These are phyloP conservation scores for Zoanthus sansibaricus DNA, from an alignment of 92 coral and sea anemone species.

Conservation along the genomic window DNA sequence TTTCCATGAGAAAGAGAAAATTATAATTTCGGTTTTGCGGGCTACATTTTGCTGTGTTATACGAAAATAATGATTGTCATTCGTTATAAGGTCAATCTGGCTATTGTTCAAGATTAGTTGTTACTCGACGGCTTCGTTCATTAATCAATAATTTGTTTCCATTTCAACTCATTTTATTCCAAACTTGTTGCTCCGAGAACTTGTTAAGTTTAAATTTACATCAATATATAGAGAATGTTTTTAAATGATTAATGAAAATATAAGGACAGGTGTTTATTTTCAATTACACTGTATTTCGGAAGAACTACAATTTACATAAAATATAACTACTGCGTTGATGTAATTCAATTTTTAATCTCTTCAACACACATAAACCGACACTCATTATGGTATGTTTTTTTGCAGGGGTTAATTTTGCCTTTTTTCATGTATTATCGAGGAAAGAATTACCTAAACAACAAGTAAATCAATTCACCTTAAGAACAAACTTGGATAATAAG, in stretches of 20 bases:
- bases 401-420: neutral
- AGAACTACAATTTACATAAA: neutral
- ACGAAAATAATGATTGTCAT: neutral
- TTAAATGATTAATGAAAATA: constrained; percentile 27
- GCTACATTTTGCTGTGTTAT: neutral
- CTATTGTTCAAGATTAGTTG: constrained; percentile 20
- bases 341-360: constrained; percentile 1
- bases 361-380: neutral
- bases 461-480: neutral
- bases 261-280: constrained; percentile 15
- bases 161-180: constrained; percentile 7
- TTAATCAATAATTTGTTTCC: constrained; percentile 21
- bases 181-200: constrained; percentile 14
- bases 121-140: neutral
- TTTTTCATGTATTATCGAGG: neutral
- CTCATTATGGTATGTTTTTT: constrained; percentile 6
- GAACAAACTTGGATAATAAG: neutral
- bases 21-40: neutral
- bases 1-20: neutral
- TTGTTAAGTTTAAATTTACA: constrained; percentile 23
- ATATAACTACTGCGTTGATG: neutral
- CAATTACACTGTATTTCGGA: constrained; percentile 1
- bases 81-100: neutral
- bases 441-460: neutral
- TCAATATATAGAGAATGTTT: constrained; percentile 7